These are phyloP conservation scores for Cyclophora albipunctata DNA, from an alignment of 2,888 invertebrate genomes.

Conservation along the genomic window DNA sequence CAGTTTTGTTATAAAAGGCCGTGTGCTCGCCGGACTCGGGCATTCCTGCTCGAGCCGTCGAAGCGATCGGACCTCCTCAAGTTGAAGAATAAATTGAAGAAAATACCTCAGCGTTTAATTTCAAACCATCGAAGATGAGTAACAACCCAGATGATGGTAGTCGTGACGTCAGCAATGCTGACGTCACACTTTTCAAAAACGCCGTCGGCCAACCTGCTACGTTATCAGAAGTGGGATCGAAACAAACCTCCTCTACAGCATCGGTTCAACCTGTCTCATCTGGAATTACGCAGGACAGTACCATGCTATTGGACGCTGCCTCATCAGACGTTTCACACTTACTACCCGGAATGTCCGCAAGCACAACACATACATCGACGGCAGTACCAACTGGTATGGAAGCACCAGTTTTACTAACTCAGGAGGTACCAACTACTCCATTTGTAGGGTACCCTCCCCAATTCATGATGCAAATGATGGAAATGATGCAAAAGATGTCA, in stretches of 20 bases:
- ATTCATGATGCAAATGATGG: constrained; percentile 20
- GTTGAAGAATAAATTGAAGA: too few species aligned
- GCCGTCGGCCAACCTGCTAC: neutral
- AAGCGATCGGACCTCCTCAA: neutral
- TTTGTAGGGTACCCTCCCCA: constrained; percentile 6
- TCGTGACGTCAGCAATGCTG: constrained; percentile 3
- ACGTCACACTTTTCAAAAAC: neutral
- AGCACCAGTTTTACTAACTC: neutral
- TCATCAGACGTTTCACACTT: too few species aligned
- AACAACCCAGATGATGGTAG: neutral
- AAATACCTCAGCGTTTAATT: neutral
- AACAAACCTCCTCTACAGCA: neutral
- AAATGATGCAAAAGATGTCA: constrained; percentile 23
- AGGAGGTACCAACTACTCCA: neutral
- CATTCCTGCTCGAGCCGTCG: neutral
- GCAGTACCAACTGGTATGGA: neutral
- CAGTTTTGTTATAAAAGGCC: too few species aligned
- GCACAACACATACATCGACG: too few species aligned
- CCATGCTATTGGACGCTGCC: too few species aligned
- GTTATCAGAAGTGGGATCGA: constrained; percentile 2
- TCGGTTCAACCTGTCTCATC: neutral
- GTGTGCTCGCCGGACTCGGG: too few species aligned
- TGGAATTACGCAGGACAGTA: too few species aligned
- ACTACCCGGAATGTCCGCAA: too few species aligned
- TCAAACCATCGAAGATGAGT: neutral